Evolutionary conservation across 2,113 vertebrate genomes (phyloP), one percentile per base, ranked within the genome.

Genomic region (Gracilinanus agilis): DNA sequence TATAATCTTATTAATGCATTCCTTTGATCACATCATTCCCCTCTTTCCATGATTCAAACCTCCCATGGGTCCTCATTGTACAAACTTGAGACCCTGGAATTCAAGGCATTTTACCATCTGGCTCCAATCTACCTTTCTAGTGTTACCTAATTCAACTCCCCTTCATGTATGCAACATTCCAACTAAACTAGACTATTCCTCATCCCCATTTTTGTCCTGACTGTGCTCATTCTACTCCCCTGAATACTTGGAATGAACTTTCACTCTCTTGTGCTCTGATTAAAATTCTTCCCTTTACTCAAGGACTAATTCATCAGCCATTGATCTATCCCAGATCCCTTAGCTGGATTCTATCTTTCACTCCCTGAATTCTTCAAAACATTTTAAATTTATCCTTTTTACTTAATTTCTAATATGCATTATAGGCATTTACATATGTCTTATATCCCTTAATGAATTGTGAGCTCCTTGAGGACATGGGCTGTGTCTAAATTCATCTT

Each of bases 81-180:
- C 67, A 83, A 83, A 83, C 9, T 34, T 40, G n/a, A 83, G n/a
- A 40, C 6, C 19, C 19, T 83, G 67, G 67, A 83, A 83, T 83
- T 83, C n/a, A 83, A 83, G 67, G 67, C n/a, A 83, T 83, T 83
- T 83, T 83, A 40, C 67, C 67, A 83, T 83, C 67, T 83, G 67
- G 67, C 67, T 83, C 67, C 67, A 83, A 83, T 83, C 67, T 83
- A 83, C 67, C 67, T 83, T 83, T 40, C n/a, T 7, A 40, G 67
- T 83, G 67, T 83, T 83, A 83, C 67, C n/a, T 83, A 83, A 83
- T 83, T 40, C n/a, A 21, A 83, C 67, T 83, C n/a, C 67, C 67
- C 67, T 83, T 83, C 67, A 83, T 83, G 16, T 83, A 23, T 40
- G n/a, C 67, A 40, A 40, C 67, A 83, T 83, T 83, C 67, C 67